These are phyloP conservation scores for Emys orbicularis DNA, from an alignment of 2,797 vertebrate genomes.

Conservation along the genomic window DNA sequence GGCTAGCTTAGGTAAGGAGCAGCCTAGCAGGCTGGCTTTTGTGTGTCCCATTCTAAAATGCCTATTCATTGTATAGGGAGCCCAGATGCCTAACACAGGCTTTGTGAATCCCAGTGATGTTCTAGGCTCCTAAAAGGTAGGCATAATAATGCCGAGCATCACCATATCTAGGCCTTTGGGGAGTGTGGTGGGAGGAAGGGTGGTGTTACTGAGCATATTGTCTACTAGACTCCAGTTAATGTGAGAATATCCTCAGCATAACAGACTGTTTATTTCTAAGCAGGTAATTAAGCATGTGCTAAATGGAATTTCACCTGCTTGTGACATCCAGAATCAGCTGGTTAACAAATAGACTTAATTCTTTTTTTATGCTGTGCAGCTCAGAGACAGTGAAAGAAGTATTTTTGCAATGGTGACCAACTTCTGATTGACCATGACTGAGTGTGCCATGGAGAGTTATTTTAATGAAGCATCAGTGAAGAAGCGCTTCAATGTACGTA, in stretches of 20 bases:
- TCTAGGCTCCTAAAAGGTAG: not conserved
- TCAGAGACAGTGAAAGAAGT: not conserved
- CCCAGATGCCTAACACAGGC: not conserved
- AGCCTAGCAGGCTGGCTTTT: not conserved
- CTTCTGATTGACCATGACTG: not conserved
- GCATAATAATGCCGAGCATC: not conserved
- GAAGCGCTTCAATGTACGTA: not conserved
- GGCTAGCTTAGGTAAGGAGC: not conserved
- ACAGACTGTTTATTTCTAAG: not conserved
- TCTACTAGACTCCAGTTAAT: not conserved
- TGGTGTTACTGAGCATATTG: not conserved
- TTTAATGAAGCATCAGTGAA: not conserved
- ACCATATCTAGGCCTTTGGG: not conserved
- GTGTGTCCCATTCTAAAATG: not conserved
- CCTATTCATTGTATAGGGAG: not conserved
- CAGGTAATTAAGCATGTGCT: not conserved
- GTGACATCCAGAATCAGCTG: not conserved
- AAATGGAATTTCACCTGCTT: not conserved
- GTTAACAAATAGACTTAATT: not conserved
- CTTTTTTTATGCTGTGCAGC: not conserved
- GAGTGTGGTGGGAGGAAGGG: not conserved
- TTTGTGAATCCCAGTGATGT: not conserved
- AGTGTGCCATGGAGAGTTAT: not conserved
- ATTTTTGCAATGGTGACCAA: not conserved
- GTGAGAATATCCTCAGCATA: not conserved